phyloP scores from a whole-genome alignment of 92 coral and sea anemone species.

The Epizoanthus stellaris region DNA sequence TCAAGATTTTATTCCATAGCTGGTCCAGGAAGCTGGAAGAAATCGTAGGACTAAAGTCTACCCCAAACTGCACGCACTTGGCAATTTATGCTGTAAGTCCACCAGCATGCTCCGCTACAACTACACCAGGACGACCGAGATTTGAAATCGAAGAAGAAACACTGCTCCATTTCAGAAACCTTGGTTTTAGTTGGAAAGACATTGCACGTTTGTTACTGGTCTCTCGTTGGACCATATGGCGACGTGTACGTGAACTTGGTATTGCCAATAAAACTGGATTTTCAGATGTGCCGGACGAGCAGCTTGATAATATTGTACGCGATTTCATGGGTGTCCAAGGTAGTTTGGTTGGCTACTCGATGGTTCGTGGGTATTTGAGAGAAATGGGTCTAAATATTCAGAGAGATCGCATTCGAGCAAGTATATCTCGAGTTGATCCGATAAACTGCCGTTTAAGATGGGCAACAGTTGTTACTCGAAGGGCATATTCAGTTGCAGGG shows the following conservation, averaged over 20 bases:
- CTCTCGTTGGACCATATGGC: constrained; percentile 79
- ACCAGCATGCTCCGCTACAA: constrained; percentile 45
- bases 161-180: constrained; percentile 66
- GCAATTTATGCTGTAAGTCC: constrained; percentile 60
- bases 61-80: constrained; percentile 68
- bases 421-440: constrained; percentile 69
- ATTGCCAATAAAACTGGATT: constrained; percentile 67
- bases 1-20: constrained; percentile 47
- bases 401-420: constrained; percentile 59
- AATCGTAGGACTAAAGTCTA: constrained; percentile 50
- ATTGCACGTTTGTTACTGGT: constrained; percentile 71
- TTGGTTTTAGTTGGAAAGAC: constrained; percentile 76
- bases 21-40: constrained; percentile 75
- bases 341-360: constrained; percentile 69
- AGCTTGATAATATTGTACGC: constrained; percentile 63
- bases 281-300: constrained; percentile 52
- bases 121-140: constrained; percentile 68
- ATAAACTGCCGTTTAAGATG: constrained; percentile 63
- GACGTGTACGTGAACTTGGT: constrained; percentile 69
- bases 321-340: constrained; percentile 71
- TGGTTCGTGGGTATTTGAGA: constrained; percentile 72
- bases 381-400: constrained; percentile 45
- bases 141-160: constrained; percentile 69
- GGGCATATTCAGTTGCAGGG: constrained; percentile 66
- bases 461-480: constrained; percentile 63